Base-by-base conservation (phyloP, 2,888 invertebrate species). In the Heliconius hortense region DNA sequence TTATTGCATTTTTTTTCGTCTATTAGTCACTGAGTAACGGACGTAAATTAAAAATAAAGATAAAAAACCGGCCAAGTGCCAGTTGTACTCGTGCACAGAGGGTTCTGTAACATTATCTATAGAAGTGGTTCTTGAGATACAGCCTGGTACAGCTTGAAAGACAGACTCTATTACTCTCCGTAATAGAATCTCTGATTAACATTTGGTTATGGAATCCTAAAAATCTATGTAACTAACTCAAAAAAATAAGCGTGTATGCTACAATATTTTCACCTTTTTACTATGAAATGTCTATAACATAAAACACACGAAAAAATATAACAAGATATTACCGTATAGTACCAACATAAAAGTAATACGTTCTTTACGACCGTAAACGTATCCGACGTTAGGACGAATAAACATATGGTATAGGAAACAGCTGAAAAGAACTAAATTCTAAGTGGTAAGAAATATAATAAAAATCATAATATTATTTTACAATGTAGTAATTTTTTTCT, bases 331-430 rank as follows among this genome's bases (percentile, higher is more conserved):
- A 66, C 56, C 39, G 59, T 66, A 69, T 63, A 70, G 48, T 69
- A 75, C 64, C 35, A 48, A 66, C 66, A 73, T 71, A 59, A 64
- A 71, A 75, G 66, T 69, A 63, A 74, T 68, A 69, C 75, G 77
- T 72, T 72, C 31, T 76, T 77, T 74, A 77, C 75, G 77, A 75
- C 72, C 75, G 68, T 77, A 72, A 75, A 75, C 62, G 59, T 75
- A 71, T 64, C 67, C 60, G 71, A 75, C 63, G 71, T 71, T 71
- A 64, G 71, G 71, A 59, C 64, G 56, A 71, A 74, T 66, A 75
- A 71, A 71, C 64, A 24, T 70, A 74, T 53, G 53, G 26, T 71
- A 66, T 39, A 59, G 35, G 63, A 63, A 70, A 39, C 39, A 24
- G 24, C 13, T 39, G 39, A 66, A 43, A 66, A 66, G 24, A 35